Conservation (phyloP, 2,888 invertebrate genomes). For the Nomada ruficornis region DNA sequence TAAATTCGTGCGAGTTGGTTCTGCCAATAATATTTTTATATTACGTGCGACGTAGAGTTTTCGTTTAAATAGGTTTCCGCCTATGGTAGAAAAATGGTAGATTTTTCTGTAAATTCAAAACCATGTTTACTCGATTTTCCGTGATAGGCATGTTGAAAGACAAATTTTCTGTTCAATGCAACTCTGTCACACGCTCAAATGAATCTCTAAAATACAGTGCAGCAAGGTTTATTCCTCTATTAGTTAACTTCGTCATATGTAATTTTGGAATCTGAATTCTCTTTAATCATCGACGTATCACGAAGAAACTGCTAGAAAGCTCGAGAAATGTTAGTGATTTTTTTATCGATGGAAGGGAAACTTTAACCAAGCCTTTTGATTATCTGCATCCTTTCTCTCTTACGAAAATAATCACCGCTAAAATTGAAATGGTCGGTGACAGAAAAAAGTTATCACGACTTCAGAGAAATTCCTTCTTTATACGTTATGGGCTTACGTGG, state of each 20-base stretch:
- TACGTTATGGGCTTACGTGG: not conserved
- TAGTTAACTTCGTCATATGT: not conserved
- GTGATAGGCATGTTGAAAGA: not conserved
- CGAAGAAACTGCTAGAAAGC: not conserved
- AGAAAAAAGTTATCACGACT: not conserved
- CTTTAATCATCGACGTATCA: not conserved
- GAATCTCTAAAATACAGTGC: not conserved
- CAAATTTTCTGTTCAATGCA: constrained; percentile 16
- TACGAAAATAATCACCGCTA: not conserved
- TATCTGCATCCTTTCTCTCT: not conserved
- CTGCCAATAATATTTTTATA: no score
- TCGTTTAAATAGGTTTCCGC: no score
- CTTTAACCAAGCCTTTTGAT: constrained; percentile 7
- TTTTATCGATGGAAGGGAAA: not conserved
- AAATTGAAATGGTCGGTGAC: not conserved
- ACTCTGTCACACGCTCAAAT: constrained; percentile 4
- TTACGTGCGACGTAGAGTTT: no score
- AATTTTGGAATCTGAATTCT: not conserved
- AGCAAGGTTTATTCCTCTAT: not conserved
- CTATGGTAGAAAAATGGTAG: no score
- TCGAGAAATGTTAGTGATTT: not conserved
- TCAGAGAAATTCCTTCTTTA: constrained; percentile 5
- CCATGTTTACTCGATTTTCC: no score
- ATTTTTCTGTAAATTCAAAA: no score
- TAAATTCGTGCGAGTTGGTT: no score